Evolutionary conservation across 2,888 invertebrate genomes (phyloP).

Genomic region (Teleiodes luculella): DNA sequence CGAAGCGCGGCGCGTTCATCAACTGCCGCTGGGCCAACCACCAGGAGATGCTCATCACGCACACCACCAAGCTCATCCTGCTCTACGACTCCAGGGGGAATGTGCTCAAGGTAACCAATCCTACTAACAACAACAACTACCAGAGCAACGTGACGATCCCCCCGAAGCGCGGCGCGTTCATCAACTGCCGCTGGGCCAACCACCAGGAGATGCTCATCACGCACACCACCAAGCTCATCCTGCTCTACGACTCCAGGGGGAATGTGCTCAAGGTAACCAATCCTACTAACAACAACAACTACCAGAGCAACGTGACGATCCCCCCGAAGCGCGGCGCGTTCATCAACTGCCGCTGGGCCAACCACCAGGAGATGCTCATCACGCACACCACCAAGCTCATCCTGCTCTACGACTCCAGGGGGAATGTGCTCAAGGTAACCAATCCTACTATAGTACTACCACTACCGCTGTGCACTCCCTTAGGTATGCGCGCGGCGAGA

Average conservation of each 20-base stretch:
- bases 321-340: slow-evolving; percentile 48
- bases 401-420: slow-evolving; percentile 52
- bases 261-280: slow-evolving; percentile 37
- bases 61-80: slow-evolving; percentile 57
- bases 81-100: slow-evolving; percentile 52
- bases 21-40: slow-evolving; percentile 64
- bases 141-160: slow-evolving; percentile 47
- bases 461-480: too few species aligned
- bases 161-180: slow-evolving; percentile 47
- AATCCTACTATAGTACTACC: slow-evolving; percentile 53
- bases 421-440: slow-evolving; percentile 39
- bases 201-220: slow-evolving; percentile 54
- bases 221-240: slow-evolving; percentile 57
- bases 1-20: slow-evolving; percentile 49
- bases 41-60: slow-evolving; percentile 54
- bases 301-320: slow-evolving; percentile 49
- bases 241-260: slow-evolving; percentile 52
- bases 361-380: slow-evolving; percentile 52
- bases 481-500: too few species aligned
- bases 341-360: slow-evolving; percentile 62
- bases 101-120: slow-evolving; percentile 34
- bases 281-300: slow-evolving; percentile 52
- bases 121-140: slow-evolving; percentile 51
- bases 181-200: slow-evolving; percentile 64
- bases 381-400: slow-evolving; percentile 59